Base-by-base conservation (phyloP, 1,140 invertebrate species). In the Drosophila parvula region DNA sequence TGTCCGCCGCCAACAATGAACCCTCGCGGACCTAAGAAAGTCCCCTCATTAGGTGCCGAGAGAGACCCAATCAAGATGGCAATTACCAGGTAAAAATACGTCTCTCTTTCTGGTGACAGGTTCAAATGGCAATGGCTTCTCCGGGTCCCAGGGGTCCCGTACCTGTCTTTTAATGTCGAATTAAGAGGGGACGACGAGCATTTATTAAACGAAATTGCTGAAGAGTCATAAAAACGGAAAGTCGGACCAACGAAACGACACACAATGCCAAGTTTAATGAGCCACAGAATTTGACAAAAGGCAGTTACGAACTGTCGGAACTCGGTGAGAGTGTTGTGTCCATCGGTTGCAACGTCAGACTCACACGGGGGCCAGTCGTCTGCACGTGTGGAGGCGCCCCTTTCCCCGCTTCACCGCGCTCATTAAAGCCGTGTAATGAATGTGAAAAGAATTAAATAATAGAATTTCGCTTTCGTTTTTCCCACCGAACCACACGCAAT, bases 391-490 rank as follows among this genome's bases (percentile, higher is more conserved):
- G 41, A 57, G 32, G 64, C 14, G 16, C 40, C 61, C 32, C 47
- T 38, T 44, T 27, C 11, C 18, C 34, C 36, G 43, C 57, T 55
- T 2, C 12, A 0, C 45, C 14, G 44, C 32, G 28, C 32, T 76
- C 76, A 86, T 90, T 86, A 86, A 86, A 90, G 79, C 77, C 86
- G 67, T 83, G 86, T 80, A 86, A 90, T 91, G 79, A 81, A 90
- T 89, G 84, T 90, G 76, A 85, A 82, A 80, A 91, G 85, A 91
- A 91, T 91, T 91, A 91, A 91, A 91, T 91, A 91, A 91, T 90
- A 91, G 90, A 91, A 91, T 91, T 91, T 91, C 90, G 81, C 90
- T 91, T 91, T 91, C 90, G 56, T 89, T 89, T 80, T 90, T 88
- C 85, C 79, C 81, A 82, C 36, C 65, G n/a, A 45, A 30, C 62